Percentiles rank a stretch among this genome's conserved stretches.
Evolutionary conservation across 2,113 vertebrate species (phyloP).

Genomic region (Dicaeum eximium): DNA sequence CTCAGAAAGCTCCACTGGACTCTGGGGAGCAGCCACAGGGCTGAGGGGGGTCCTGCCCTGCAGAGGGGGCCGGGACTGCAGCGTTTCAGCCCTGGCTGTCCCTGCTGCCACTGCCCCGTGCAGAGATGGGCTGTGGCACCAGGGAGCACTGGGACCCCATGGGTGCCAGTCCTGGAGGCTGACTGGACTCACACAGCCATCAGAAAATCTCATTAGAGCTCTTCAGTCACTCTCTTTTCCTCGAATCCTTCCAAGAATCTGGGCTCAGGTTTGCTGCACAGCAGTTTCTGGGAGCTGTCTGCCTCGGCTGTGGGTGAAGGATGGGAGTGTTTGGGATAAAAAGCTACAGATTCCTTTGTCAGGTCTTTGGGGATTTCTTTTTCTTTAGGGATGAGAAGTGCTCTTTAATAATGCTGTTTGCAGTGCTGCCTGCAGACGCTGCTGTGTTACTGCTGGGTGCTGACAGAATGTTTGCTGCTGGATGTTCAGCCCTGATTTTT

Average conservation of each 20-base stretch:
- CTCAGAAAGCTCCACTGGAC: not conserved
- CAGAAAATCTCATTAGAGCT: not conserved
- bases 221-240: not conserved
- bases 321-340: not conserved
- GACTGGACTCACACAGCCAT: accelerated
- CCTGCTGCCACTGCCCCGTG: accelerated
- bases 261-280: not conserved
- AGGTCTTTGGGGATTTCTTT: not conserved
- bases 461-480: not conserved
- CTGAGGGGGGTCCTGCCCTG: not conserved
- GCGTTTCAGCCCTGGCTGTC: accelerated
- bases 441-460: not conserved
- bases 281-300: not conserved
- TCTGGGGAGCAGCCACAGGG: not conserved
- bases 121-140: not conserved
- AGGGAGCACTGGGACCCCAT: not conserved
- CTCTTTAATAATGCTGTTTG: conserved; percentile 12
- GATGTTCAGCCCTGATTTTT: not conserved
- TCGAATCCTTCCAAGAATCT: not conserved
- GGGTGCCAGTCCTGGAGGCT: not conserved
- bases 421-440: not conserved
- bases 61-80: accelerated
- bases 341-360: not conserved
- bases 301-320: not conserved
- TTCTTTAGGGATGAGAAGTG: not conserved